Evolutionary conservation across 1,140 invertebrate genomes (phyloP).

Genomic region (Zaprionus nigranus): DNA sequence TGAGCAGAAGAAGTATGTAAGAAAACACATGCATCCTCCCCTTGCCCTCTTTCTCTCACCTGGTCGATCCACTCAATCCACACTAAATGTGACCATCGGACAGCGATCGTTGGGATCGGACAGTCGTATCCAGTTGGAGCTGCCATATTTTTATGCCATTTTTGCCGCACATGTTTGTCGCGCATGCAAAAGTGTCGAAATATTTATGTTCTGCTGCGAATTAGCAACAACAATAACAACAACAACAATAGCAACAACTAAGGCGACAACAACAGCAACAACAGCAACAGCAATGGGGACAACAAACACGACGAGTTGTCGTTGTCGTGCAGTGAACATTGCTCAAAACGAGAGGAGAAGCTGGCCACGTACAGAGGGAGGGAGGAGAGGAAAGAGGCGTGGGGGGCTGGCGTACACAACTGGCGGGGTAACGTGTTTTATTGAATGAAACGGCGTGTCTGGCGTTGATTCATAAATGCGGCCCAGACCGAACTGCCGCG

Average conservation of each 20-base stretch:
- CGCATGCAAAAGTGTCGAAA: conserved; percentile 81
- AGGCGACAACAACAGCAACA: conserved; percentile 57
- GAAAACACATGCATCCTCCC: conserved; percentile 63
- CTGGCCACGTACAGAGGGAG: not conserved
- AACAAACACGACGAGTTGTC: conserved; percentile 48
- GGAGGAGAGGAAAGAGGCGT: no score
- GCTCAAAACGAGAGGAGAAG: conserved; percentile 60
- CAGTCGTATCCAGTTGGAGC: conserved; percentile 23
- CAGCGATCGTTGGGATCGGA: conserved; percentile 18
- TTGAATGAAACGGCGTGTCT: conserved; percentile 79
- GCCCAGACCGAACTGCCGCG: conserved; percentile 24
- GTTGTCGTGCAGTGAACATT: conserved; percentile 75
- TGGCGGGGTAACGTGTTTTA: conserved; percentile 64
- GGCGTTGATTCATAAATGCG: conserved; percentile 82
- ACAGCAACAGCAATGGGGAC: conserved; percentile 6
- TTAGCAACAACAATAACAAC: conserved; percentile 62
- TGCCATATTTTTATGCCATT: conserved; percentile 82
- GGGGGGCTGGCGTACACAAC: not conserved
- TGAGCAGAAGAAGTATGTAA: conserved; percentile 69
- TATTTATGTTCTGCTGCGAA: conserved; percentile 74
- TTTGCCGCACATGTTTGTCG: conserved; percentile 70
- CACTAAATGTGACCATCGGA: conserved; percentile 65
- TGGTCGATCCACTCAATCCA: conserved; percentile 10
- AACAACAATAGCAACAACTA: conserved; percentile 15
- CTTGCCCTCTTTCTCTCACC: not conserved